phyloP scores from a whole-genome alignment of 2,888 invertebrate genomes.

The Holacanthella duospinosa region DNA sequence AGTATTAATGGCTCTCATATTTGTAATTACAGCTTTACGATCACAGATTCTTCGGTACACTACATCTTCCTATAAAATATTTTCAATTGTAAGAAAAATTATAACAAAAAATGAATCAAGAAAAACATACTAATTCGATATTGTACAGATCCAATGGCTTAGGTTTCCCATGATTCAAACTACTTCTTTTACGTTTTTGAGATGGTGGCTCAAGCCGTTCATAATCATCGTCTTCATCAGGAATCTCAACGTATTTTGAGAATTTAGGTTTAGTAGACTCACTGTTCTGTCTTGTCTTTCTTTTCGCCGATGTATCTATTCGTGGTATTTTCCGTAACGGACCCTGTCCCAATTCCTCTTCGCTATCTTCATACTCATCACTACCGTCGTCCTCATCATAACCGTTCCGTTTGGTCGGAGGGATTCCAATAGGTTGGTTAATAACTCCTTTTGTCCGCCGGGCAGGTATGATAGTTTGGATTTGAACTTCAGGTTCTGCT shows the following conservation, averaged over 20 bases:
- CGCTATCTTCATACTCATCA: conserved; percentile 6
- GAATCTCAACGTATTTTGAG: not conserved
- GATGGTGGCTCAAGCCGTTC: too few species aligned
- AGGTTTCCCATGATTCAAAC: too few species aligned
- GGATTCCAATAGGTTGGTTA: too few species aligned
- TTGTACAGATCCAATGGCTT: too few species aligned
- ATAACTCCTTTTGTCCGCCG: too few species aligned
- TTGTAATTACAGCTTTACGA: conserved; percentile 12
- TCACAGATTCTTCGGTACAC: not conserved
- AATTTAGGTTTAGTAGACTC: not conserved
- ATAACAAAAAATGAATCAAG: not conserved
- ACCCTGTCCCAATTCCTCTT: not conserved
- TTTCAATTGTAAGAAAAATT: too few species aligned
- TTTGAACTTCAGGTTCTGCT: not conserved
- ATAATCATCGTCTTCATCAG: conserved; percentile 9
- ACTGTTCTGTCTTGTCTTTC: not conserved
- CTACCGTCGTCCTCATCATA: not conserved
- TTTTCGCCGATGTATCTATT: not conserved
- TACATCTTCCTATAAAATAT: not conserved
- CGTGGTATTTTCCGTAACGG: not conserved
- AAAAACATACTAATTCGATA: not conserved
- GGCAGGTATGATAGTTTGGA: not conserved
- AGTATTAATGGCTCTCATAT: not conserved
- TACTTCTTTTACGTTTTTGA: too few species aligned
- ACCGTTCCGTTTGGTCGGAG: too few species aligned